Evolutionary conservation across 2,113 vertebrate genomes (phyloP).

Genomic region (Xyrauchen texanus): DNA sequence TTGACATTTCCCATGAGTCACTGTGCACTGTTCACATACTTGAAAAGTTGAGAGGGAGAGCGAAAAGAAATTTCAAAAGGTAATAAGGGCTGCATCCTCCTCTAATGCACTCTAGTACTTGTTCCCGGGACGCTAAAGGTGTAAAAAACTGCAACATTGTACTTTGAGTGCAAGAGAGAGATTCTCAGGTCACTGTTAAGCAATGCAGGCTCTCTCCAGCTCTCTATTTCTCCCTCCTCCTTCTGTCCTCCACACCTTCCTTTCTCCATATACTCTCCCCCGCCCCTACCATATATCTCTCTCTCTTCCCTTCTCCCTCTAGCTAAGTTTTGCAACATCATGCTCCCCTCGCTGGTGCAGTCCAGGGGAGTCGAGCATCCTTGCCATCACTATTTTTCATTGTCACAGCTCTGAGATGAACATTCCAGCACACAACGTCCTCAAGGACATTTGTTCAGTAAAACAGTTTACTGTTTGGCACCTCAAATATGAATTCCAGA

Average conservation of each 20-base stretch:
- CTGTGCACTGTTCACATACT: background rate
- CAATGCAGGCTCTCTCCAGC: background rate
- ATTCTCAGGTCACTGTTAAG: background rate
- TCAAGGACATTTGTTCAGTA: background rate
- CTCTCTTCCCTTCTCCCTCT: background rate
- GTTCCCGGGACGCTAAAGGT: constrained; percentile 35
- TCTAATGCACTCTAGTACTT: background rate
- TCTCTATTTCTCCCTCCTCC: background rate
- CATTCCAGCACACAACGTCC: background rate
- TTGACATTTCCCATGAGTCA: background rate
- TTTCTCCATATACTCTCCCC: background rate
- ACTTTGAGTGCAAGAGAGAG: background rate
- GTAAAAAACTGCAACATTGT: constrained; percentile 29
- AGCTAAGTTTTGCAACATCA: constrained; percentile 36
- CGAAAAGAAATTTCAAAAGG: background rate
- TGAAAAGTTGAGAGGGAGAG: background rate
- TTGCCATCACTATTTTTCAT: background rate
- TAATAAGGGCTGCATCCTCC: background rate
- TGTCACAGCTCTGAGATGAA: background rate
- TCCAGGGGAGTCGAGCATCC: constrained; percentile 1
- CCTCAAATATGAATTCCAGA: background rate
- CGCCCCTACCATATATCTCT: background rate
- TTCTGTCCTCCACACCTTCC: background rate
- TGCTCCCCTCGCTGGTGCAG: constrained; percentile 15
- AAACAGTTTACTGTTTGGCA: background rate